Evolutionary conservation across 2,888 invertebrate genomes (phyloP), one percentile per base, ranked within the genome.

Genomic region (Hofmannophila pseudospretella): DNA sequence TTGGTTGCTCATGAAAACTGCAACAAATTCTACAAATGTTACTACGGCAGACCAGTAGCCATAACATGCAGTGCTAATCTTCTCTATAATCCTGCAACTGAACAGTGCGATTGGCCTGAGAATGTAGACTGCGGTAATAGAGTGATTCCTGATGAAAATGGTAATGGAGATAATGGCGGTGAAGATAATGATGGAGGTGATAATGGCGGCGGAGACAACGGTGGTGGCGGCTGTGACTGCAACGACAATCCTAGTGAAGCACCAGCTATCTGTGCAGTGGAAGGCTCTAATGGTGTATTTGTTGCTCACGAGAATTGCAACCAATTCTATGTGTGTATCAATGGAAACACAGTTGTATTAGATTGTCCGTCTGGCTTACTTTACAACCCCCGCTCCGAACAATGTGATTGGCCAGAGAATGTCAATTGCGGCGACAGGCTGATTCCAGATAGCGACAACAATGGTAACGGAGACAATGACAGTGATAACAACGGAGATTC

Each of bases 321-420:
- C 16, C 41, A 57, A 13, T 68, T 49, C 36, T 66, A 61, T 12
- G 45, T 45, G 26, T 68, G 68, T 35, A 20, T 28, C 2, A 32
- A 40, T 4, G 62, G 62, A 1, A 29, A 14, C 10, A 59, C 65
- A 14, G 48, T 58, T 2, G 27, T 49, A 1, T 13, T 53, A 1
- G 8, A 2, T 7, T 67, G 67, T 23, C 39, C 45, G 5, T 31
- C 20, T 3, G 30, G 34, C 19, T 39, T 57, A 3, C 32, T 65
- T 5, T 67, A 51, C 29, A 55, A 67, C 36, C 65, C 66, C 8
- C 34, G 25, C 9, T 46, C 4, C 1, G 44, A 51, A 27, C 28
- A 29, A 2, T 73, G 71, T 28, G 71, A 73, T 30, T 70, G 67
- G 70, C 54, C 66, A 1, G 23, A 45, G 1, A 57, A 59, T 7